Base-by-base conservation (phyloP, 1,140 invertebrate genomes). In the Apis laboriosa region DNA sequence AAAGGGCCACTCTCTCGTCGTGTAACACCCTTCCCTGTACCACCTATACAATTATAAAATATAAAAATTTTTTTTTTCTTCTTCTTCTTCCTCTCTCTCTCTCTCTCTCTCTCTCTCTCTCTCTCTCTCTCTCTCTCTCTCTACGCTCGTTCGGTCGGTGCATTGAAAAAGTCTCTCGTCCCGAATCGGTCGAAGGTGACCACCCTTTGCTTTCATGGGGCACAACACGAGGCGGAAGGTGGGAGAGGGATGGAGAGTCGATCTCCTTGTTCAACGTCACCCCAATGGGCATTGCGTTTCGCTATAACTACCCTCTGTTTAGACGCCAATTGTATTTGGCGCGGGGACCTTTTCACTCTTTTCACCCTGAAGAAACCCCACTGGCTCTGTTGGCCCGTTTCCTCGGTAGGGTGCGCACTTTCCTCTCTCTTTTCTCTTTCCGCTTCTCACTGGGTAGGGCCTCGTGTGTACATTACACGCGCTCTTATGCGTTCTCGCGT, bases 281-380 rank as follows among this genome's bases (percentile, higher is more conserved):
- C 63, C 81, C 84, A 78, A 75, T 79, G 81, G 75, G 84, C 84
- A 84, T 79, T 81, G 78, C 85, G 83, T 86, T 86, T 86, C 83
- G 78, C 77, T 84, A 86, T 86, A 86, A 86, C 85, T 86, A 86
- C 85, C 85, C 85, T 86, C 85, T 86, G 85, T 86, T 86, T 86
- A 86, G 85, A 86, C 74, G 83, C 67, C 85, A 86, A 86, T 86
- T 86, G 85, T 86, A 81, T 77, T 43, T 67, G 81, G 73, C 78
- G 77, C 77, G 75, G 72, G 78, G 78, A 75, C 74, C 83, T 86
- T 81, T 86, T 86, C 74, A 77, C 72, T 84, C 74, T 74, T 60
- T 77, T 77, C 83, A 84, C 64, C 61, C 83, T 77, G 34, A 70
- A 84, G 85, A 84, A 86, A 86, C 85, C 85, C 85, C 85, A 78